These are phyloP conservation scores for Aphrocallistes beatrix DNA, from an alignment of 37 sponge, comb jelly and placozoan species.

Conservation along the genomic window DNA sequence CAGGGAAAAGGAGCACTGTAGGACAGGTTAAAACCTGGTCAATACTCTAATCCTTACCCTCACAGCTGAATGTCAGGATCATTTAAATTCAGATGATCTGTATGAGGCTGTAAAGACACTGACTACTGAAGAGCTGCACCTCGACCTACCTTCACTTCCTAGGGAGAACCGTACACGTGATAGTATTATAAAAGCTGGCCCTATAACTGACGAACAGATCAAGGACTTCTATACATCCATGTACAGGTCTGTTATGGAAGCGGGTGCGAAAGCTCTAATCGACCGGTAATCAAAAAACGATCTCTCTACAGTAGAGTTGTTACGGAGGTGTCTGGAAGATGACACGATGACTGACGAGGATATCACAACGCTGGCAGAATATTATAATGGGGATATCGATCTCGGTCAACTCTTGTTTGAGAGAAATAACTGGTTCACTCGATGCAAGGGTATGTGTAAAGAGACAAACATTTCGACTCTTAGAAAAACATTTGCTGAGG, in stretches of 20 bases:
- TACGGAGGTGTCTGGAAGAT: constrained; percentile 15
- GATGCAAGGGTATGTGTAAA: neutral
- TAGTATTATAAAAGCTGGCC: neutral
- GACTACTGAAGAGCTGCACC: neutral
- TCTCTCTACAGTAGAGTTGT: constrained; percentile 19
- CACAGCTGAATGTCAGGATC: constrained; percentile 2
- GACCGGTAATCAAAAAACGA: constrained; percentile 11
- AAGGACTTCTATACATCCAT: constrained; percentile 15
- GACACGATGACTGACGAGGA: neutral
- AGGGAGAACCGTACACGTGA: constrained; percentile 17
- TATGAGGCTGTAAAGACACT: constrained; percentile 13
- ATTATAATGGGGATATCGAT: neutral
- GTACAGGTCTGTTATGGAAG: constrained; percentile 10
- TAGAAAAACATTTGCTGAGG: constrained; percentile 20
- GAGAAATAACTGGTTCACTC: constrained; percentile 17
- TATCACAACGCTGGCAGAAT: constrained; percentile 7
- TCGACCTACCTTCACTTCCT: neutral
- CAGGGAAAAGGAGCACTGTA: constrained; percentile 13
- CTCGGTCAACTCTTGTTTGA: constrained; percentile 16
- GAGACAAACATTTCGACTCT: neutral
- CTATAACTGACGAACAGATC: constrained; percentile 8
- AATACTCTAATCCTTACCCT: constrained; percentile 17
- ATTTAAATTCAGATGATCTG: neutral
- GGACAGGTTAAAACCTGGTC: neutral
- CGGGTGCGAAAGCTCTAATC: constrained; percentile 17